phyloP scores from a whole-genome alignment of 2,797 vertebrate species.

The Coilia nasus region DNA sequence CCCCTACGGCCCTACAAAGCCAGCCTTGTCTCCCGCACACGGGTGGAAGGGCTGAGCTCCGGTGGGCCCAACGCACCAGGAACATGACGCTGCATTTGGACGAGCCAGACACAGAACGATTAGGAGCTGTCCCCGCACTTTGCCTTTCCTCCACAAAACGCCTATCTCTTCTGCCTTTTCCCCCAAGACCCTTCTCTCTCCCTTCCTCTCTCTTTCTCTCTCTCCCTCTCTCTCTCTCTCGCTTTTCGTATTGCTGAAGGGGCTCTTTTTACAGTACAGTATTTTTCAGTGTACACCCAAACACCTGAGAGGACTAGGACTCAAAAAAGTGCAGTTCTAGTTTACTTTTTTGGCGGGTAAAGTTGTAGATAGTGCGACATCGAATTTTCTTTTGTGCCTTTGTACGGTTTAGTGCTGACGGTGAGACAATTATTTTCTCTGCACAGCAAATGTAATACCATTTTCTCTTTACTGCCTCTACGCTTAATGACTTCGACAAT shows the following conservation, averaged over 20 bases:
- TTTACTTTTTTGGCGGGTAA: too few relatives aligned
- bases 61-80: neutral
- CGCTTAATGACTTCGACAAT: neutral
- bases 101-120: neutral
- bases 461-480: neutral
- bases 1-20: neutral
- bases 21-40: neutral
- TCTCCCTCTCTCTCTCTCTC: too few relatives aligned
- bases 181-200: too few relatives aligned
- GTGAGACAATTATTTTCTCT: neutral
- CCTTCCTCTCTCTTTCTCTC: too few relatives aligned
- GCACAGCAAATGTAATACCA: neutral
- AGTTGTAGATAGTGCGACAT: too few relatives aligned
- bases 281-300: too few relatives aligned
- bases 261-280: too few relatives aligned
- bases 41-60: neutral
- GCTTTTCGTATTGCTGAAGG: too few relatives aligned
- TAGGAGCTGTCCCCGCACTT: neutral
- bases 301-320: too few relatives aligned
- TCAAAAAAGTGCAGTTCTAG: too few relatives aligned
- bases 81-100: conserved; percentile 19
- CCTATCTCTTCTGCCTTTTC: neutral
- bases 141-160: neutral
- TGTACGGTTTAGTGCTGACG: too few relatives aligned
- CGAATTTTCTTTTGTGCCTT: too few relatives aligned